phyloP scores from a whole-genome alignment of 2,113 vertebrate genomes.

The Pithys albifrons region DNA sequence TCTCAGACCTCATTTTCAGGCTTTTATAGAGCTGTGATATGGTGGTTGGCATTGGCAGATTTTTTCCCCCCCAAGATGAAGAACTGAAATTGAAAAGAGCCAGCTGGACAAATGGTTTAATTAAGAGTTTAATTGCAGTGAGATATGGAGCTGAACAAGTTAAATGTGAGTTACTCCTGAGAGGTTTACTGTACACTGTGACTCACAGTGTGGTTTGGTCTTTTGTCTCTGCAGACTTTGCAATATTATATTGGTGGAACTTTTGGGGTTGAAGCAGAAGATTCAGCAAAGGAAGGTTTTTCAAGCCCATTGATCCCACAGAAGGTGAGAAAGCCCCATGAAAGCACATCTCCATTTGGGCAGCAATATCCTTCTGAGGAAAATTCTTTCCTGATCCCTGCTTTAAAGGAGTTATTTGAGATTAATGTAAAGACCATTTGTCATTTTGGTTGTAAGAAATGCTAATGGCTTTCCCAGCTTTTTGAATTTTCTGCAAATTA shows the following conservation, averaged over 20 bases:
- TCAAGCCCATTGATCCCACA: background rate
- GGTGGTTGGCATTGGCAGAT: background rate
- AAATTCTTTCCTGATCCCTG: constrained; percentile 54
- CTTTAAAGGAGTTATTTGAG: constrained; percentile 50
- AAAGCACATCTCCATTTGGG: background rate
- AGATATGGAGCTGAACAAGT: background rate
- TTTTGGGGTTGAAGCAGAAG: background rate
- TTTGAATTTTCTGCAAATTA: background rate
- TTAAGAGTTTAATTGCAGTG: background rate
- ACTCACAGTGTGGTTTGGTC: constrained; percentile 33
- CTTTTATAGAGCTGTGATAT: background rate
- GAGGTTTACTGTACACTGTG: constrained; percentile 18
- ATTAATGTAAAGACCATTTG: constrained; percentile 66
- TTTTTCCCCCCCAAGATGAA: background rate
- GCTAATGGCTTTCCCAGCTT: constrained; percentile 54
- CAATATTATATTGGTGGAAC: background rate
- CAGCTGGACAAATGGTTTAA: background rate
- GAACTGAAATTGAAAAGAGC: background rate
- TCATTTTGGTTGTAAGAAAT: constrained; percentile 42
- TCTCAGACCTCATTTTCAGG: background rate
- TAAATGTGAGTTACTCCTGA: constrained; percentile 1
- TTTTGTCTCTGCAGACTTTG: constrained; percentile 18
- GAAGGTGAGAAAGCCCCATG: background rate
- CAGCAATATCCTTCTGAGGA: constrained; percentile 36
- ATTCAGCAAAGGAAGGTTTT: background rate